These are phyloP conservation scores for Rhyacichthys aspro DNA, from an alignment of 2,797 vertebrate species.

Conservation along the genomic window DNA sequence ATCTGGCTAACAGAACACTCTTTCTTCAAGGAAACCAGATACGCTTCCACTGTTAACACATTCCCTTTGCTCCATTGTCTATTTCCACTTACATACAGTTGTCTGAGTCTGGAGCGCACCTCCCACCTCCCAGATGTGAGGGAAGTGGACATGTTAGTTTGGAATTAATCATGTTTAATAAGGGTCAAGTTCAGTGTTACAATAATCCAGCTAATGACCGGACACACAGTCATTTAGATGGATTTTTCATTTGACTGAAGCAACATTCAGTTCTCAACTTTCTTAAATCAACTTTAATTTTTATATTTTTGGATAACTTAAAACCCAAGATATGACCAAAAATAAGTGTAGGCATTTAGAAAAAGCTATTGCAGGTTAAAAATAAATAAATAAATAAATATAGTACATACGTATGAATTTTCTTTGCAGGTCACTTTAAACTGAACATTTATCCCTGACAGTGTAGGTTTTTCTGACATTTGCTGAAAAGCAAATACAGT, in stretches of 20 bases:
- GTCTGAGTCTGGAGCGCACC: background rate
- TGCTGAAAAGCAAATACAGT: too few species aligned
- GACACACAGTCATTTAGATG: background rate
- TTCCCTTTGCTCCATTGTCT: conserved; percentile 16
- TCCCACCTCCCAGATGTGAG: background rate
- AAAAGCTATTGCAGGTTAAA: too few species aligned
- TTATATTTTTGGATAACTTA: too few species aligned
- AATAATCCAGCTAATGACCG: background rate
- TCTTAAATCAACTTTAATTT: too few species aligned
- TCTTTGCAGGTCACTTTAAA: too few species aligned
- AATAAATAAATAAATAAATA: too few species aligned
- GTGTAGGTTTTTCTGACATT: too few species aligned
- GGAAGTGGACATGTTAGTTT: background rate
- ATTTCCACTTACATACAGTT: conserved; percentile 22
- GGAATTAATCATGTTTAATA: conserved; percentile 11
- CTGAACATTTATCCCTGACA: too few species aligned
- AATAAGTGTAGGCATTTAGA: too few species aligned
- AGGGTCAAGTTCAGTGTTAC: conserved; percentile 2
- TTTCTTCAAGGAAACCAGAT: conserved; percentile 49
- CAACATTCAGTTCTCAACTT: background rate
- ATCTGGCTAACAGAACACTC: conserved; percentile 45
- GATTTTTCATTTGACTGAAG: background rate
- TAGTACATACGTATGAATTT: too few species aligned
- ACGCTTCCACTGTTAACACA: conserved; percentile 14
- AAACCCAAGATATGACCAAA: too few species aligned